Evolutionary conservation across 2,113 vertebrate species (phyloP), one percentile per base, ranked within the genome.

Genomic region (Gulo gulo): DNA sequence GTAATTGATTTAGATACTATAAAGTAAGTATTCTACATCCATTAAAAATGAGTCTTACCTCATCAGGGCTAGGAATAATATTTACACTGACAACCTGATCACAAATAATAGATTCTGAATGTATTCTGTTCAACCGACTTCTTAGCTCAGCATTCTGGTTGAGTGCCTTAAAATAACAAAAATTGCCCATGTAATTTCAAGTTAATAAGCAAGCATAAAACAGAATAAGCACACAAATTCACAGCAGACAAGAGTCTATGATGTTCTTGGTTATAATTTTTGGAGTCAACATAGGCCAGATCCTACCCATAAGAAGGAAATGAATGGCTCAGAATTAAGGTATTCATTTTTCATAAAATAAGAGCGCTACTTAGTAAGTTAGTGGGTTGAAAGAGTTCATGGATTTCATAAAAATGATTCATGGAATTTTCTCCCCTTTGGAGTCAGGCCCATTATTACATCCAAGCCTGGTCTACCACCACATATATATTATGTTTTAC

Each of bases 61-160:
- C 99, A 97, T 99, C 99, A 95, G 99, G 99, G 93, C 99, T 99
- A 99, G 99, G 99, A 98, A 99, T 99, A 99, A 99, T 99, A 99
- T 99, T 99, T 98, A 99, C 99, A 98, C 99, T 99, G 99, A 99
- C 99, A 98, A 99, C 99, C 99, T 99, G 99, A 98, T 99, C 99
- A 96, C 99, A 99, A 98, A 99, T 99, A 98, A 99, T 99, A 90
- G 99, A 99, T 97, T 99, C 99, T 93, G 99, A 99, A 98, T 99
- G 99, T 99, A 99, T 99, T 98, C 99, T 99, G 99, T 99, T 99
- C 98, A 99, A 99, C 82, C 99, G 99, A 98, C 99, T 99, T 98
- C 99, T 99, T 97, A 99, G 99, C 98, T 99, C 99, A 98, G 99
- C 99, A 97, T 99, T 99, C 99, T 99, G 99, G 98, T 99, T 99